Evolutionary conservation across 1,140 invertebrate species (phyloP).

Genomic region (Druon quercuslanigerum): DNA sequence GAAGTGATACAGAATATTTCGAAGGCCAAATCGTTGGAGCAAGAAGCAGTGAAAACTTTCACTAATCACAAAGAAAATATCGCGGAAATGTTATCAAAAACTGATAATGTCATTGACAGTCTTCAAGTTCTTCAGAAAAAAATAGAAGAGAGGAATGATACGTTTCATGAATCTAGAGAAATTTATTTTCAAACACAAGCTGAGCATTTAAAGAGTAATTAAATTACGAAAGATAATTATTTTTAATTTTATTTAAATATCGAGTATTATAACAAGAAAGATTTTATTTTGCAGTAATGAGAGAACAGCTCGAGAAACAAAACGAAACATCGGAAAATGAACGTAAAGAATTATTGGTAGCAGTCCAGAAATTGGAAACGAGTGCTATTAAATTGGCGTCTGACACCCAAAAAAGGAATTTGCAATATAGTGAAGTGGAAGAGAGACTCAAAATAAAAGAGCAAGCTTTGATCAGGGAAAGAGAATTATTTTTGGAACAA

Average conservation of each 20-base stretch:
- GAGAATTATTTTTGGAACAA: constrained; percentile 67
- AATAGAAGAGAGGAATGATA: constrained; percentile 55
- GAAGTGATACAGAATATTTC: constrained; percentile 67
- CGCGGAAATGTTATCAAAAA: constrained; percentile 62
- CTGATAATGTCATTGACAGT: constrained; percentile 54
- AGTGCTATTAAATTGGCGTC: constrained; percentile 51
- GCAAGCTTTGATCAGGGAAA: constrained; percentile 60
- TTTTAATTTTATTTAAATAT: not conserved
- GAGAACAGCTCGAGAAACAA: constrained; percentile 60
- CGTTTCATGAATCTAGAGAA: constrained; percentile 52
- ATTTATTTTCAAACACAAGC: constrained; percentile 61
- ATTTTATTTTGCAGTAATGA: constrained; percentile 57
- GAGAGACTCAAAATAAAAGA: constrained; percentile 59
- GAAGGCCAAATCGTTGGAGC: constrained; percentile 65
- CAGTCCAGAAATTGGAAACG: constrained; percentile 59
- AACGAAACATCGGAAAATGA: constrained; percentile 54
- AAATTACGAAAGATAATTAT: constrained; percentile 8
- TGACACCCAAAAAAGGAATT: constrained; percentile 63
- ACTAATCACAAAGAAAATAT: constrained; percentile 59
- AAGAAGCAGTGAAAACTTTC: constrained; percentile 61
- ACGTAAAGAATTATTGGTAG: constrained; percentile 58
- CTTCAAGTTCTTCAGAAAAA: constrained; percentile 58
- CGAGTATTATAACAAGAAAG: constrained; percentile 10
- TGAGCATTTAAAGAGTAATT: constrained; percentile 63
- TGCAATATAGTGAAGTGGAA: constrained; percentile 55